Base-by-base conservation (phyloP, 2,888 invertebrate species). In the Andricus curvator region DNA sequence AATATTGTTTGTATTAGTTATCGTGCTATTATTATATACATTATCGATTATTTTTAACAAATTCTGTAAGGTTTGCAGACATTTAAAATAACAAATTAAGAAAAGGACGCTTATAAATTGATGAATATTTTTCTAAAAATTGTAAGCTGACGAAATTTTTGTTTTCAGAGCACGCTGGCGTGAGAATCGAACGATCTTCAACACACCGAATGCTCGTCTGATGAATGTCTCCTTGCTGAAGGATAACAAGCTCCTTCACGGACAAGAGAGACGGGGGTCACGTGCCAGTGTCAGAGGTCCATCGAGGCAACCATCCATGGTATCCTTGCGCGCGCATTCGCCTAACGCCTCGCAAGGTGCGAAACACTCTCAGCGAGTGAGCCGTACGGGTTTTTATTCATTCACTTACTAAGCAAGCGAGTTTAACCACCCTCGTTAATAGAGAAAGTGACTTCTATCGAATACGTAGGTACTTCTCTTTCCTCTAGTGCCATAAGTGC, bases 111-210 rank as follows among this genome's bases (percentile, higher is more conserved):
- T 15, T 15, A 48, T 48, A 17, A 48, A 48, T 48, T 17, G 2
- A 5, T 17, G 17, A 48, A 48, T 17, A 48, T 17, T 48, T 48
- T 17, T 48, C 17, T 48, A 6, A 48, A 48, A 1, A 17, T 17
- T 48, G 4, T 17, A 5, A 48, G 5, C 17, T 48, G 17, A 17
- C 17, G 17, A 51, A 76, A 74, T 70, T 80, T 66, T 68, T 78
- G 20, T 86, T 94, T 95, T 80, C 94, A 98, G 98, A 93, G 98
- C 98, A 48, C 95, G 98, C 90, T 98, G 98, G 97, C 95, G 96
- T 88, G 98, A 98, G 90, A 98, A 97, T 92, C 95, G 98, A 41
- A 97, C 98, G 56, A 98, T 98, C 89, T 98, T 98, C 94, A 98
- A 98, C 93, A 98, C 98, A 77, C 98, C 98, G 44, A 98, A 98